Evolutionary conservation across 2,113 vertebrate species (phyloP), one percentile per base, ranked within the genome.

Genomic region (Anthoscopus minutus): DNA sequence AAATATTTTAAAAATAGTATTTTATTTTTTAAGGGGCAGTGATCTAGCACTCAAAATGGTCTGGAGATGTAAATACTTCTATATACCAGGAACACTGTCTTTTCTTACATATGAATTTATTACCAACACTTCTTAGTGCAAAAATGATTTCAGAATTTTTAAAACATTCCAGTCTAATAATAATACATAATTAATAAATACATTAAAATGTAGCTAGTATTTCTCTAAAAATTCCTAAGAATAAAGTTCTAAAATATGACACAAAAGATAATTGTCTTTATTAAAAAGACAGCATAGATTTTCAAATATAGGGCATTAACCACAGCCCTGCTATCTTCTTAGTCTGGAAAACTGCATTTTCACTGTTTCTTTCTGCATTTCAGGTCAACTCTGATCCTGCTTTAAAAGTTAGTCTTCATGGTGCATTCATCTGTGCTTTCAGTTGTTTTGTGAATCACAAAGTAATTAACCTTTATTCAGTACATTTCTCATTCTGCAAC

Each of bases 401-500:
- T 88, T 86, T 88, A 61, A 95, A 95, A 86, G 53, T 45, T 19
- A 83, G 10, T 81, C 84, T 89, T 70, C 62, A 62, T 14, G 58
- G 70, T 62, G 87, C 45, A 54, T 57, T 91, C 81, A 74, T 42
- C 54, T 82, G 37, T 74, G 58, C 79, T 81, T 88, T 85, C 88
- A 69, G 86, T 73, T 88, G 78, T 66, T 91, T 96, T 84, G 56
- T 87, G 85, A 95, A 91, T 94, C 64, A 42, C 28, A 37, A 86
- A 90, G 89, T 83, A 92, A 96, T 97, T 96, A 96, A 96, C 94
- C 94, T 93, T 90, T 95, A 94, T 89, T 92, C 84, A 37, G 72
- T 60, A 66, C 86, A 82, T 94, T 96, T 92, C 89, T 96, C 19
- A 25, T 76, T 93, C 95, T 86, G 31, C 86, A 91, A 90, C 94